phyloP scores from a whole-genome alignment of 1,140 invertebrate species.

The Maconellicoccus hirsutus region DNA sequence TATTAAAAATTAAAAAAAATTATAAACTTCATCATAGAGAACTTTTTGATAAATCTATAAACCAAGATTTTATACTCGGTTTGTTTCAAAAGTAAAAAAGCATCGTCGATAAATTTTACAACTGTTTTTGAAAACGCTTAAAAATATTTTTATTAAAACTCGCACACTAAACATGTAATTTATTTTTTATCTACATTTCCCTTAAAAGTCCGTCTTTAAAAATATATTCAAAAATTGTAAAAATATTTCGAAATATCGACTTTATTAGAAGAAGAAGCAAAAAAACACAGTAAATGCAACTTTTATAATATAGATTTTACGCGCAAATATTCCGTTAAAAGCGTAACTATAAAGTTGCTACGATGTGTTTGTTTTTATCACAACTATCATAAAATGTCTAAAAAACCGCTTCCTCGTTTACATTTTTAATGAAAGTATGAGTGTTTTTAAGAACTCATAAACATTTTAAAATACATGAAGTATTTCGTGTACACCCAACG shows the following conservation, averaged over 20 bases:
- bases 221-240: background rate
- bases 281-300: background rate
- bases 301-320: conserved; percentile 6
- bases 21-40: too few relatives aligned
- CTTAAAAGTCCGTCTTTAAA: background rate
- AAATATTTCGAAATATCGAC: background rate
- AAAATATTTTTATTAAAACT: background rate
- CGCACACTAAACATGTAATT: background rate
- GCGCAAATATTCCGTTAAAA: background rate
- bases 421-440: conserved; percentile 9
- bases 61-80: too few relatives aligned
- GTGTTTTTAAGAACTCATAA: conserved; percentile 9
- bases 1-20: too few relatives aligned
- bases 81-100: too few relatives aligned
- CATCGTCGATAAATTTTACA: background rate
- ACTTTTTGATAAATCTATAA: too few relatives aligned
- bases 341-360: conserved; percentile 8
- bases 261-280: background rate
- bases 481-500: background rate
- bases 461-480: conserved; percentile 9
- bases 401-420: conserved; percentile 8
- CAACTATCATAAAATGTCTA: conserved; percentile 1
- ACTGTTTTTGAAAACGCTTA: background rate
- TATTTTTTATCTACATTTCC: background rate
- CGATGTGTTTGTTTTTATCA: conserved; percentile 9